These are phyloP conservation scores for Scolopax bukidnonensis DNA, from an alignment of 2,797 vertebrate species.

Conservation along the genomic window DNA sequence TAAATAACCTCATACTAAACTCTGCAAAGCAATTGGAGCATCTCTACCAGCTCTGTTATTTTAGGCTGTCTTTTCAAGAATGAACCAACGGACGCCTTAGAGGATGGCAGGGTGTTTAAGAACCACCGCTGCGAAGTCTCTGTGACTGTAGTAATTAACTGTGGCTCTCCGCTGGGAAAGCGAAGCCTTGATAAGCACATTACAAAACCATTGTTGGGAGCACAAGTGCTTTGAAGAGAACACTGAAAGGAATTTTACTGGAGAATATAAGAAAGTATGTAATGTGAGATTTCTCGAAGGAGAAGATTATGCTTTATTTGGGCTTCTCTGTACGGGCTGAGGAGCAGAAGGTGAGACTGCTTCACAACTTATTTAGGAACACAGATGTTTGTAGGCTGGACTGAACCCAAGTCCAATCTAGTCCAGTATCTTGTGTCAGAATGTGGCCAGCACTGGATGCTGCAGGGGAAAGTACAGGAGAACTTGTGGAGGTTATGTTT, in stretches of 20 bases:
- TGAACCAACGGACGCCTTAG: background rate
- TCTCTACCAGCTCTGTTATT: background rate
- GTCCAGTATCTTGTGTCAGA: background rate
- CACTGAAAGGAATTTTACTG: constrained; percentile 44
- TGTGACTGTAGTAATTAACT: constrained; percentile 62
- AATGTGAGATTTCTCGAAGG: constrained; percentile 43
- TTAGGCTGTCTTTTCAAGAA: constrained; percentile 30
- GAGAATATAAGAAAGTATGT: constrained; percentile 31
- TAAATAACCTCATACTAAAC: background rate
- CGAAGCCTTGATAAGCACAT: constrained; percentile 53
- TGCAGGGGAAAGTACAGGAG: background rate
- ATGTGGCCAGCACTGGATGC: background rate
- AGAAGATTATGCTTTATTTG: constrained; percentile 40
- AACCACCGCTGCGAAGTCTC: background rate
- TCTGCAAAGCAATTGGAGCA: background rate
- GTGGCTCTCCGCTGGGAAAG: constrained; percentile 14
- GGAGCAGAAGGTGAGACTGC: constrained; percentile 23
- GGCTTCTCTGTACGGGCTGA: background rate
- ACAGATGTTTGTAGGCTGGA: background rate
- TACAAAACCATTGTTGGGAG: constrained; percentile 40
- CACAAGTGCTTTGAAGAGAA: constrained; percentile 56
- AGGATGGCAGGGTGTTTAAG: background rate
- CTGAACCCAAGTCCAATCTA: background rate
- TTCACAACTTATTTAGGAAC: constrained; percentile 5
- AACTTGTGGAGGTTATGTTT: background rate